These are phyloP conservation scores for Acronicta alni DNA, from an alignment of 2,888 invertebrate species.

Conservation along the genomic window DNA sequence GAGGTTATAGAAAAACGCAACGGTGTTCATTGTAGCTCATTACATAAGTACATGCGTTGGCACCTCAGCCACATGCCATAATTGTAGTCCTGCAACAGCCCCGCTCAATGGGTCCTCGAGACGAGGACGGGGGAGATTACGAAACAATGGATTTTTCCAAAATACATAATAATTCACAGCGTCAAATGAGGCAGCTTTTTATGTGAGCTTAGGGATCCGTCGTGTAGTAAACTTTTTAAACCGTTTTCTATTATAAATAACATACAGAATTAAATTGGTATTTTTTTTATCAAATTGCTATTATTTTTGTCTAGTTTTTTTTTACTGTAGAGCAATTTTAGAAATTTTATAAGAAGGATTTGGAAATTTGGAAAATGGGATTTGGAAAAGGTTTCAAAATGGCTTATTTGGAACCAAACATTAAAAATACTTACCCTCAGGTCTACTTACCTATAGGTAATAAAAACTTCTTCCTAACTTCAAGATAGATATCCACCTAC, in stretches of 20 bases:
- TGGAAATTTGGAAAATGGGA: too few relatives aligned
- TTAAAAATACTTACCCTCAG: too few relatives aligned
- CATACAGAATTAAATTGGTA: not conserved
- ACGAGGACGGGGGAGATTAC: slow-evolving; percentile 84
- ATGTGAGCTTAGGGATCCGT: slow-evolving; percentile 77
- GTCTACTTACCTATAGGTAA: too few relatives aligned
- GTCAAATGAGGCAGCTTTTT: slow-evolving; percentile 84
- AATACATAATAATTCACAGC: slow-evolving; percentile 88
- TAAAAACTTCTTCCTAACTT: too few relatives aligned
- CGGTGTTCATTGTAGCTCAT: slow-evolving; percentile 66
- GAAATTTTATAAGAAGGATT: too few relatives aligned
- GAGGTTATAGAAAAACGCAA: slow-evolving; percentile 38
- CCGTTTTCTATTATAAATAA: too few relatives aligned
- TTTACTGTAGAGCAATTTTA: too few relatives aligned
- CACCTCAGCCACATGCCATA: slow-evolving; percentile 75
- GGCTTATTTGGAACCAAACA: too few relatives aligned
- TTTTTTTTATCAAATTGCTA: not conserved
- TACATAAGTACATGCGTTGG: slow-evolving; percentile 77
- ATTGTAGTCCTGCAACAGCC: slow-evolving; percentile 70
- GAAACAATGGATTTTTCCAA: slow-evolving; percentile 87
- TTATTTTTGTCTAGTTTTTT: too few relatives aligned
- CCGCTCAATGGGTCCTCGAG: slow-evolving; percentile 72
- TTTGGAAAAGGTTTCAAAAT: too few relatives aligned
- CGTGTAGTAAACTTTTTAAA: slow-evolving; percentile 15
- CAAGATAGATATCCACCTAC: too few relatives aligned